Percentiles rank a stretch among this genome's conserved stretches.
Evolutionary conservation across 2,888 invertebrate species (phyloP).

Genomic region (Xestia xanthographa): DNA sequence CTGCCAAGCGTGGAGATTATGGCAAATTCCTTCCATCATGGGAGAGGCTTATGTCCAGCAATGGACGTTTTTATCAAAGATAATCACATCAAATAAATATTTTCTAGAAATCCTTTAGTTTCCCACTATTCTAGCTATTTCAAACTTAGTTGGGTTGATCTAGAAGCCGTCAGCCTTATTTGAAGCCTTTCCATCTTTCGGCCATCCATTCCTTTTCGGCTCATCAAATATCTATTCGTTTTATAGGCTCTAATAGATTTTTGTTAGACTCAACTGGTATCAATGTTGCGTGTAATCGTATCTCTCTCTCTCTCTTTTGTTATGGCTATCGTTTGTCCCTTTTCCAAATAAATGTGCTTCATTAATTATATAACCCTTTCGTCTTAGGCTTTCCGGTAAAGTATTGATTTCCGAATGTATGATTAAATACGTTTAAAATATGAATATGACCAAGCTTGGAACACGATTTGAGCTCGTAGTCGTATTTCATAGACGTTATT

Average conservation of each 20-base stretch:
- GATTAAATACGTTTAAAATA: neutral
- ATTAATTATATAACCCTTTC: constrained; percentile 19
- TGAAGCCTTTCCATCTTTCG: constrained; percentile 16
- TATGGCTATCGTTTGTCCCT: constrained; percentile 1
- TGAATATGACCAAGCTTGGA: neutral
- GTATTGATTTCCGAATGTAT: too few species aligned
- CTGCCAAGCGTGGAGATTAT: too few species aligned
- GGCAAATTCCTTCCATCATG: too few species aligned
- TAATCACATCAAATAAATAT: too few species aligned
- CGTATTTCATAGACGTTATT: neutral
- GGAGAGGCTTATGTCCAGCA: too few species aligned
- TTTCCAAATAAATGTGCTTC: constrained; percentile 20
- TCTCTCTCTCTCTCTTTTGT: constrained; percentile 6
- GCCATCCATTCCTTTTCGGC: constrained; percentile 48
- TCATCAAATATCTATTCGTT: constrained; percentile 50
- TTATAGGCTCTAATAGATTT: constrained; percentile 49
- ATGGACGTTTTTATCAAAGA: too few species aligned
- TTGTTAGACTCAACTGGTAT: constrained; percentile 47
- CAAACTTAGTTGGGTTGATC: neutral
- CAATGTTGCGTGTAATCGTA: constrained; percentile 49
- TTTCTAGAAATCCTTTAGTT: neutral
- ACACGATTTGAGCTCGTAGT: constrained; percentile 4
- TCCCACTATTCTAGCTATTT: neutral
- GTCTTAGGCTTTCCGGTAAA: neutral
- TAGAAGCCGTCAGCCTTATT: constrained; percentile 7